A percentile compares a stretch with the other conserved stretches of the same genome.
phyloP scores from a whole-genome alignment of 2,797 vertebrate genomes.

The Danio jaintianensis region DNA sequence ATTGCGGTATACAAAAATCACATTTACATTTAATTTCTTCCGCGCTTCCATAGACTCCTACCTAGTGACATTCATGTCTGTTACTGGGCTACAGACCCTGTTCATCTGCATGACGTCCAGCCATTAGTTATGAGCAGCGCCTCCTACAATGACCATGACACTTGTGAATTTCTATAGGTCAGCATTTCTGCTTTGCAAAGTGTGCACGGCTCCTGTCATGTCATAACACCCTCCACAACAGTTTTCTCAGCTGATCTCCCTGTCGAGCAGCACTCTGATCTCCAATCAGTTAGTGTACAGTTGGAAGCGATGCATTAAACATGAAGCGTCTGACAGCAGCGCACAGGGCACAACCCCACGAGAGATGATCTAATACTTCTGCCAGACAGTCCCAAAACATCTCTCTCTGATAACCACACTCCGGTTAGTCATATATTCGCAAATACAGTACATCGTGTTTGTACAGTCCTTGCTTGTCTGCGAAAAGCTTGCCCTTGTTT shows the following conservation, averaged over 20 bases:
- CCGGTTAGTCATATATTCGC: background rate
- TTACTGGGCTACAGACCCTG: background rate
- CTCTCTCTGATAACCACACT: slow-evolving; percentile 20
- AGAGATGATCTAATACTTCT: slow-evolving; percentile 36
- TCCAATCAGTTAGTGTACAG: slow-evolving; percentile 15
- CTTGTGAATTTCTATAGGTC: slow-evolving; percentile 1
- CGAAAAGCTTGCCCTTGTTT: background rate
- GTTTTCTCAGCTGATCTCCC: background rate
- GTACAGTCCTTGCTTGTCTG: background rate
- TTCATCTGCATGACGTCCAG: background rate
- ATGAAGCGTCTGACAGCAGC: slow-evolving; percentile 30
- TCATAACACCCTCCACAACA: slow-evolving; percentile 1
- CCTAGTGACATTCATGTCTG: background rate
- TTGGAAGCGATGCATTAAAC: slow-evolving; percentile 44
- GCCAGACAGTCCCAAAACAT: slow-evolving; percentile 20
- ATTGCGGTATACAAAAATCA: too few species aligned
- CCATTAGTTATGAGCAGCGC: background rate
- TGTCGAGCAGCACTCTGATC: slow-evolving; percentile 31
- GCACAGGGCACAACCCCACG: background rate
- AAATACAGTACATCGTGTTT: slow-evolving; percentile 24
- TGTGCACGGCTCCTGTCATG: background rate
- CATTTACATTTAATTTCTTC: too few species aligned
- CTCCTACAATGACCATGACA: background rate
- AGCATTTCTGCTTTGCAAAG: slow-evolving; percentile 19
- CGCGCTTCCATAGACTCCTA: background rate